Evolutionary conservation across 2,888 invertebrate genomes (phyloP).

Genomic region (Rhogogaster chlorosoma): DNA sequence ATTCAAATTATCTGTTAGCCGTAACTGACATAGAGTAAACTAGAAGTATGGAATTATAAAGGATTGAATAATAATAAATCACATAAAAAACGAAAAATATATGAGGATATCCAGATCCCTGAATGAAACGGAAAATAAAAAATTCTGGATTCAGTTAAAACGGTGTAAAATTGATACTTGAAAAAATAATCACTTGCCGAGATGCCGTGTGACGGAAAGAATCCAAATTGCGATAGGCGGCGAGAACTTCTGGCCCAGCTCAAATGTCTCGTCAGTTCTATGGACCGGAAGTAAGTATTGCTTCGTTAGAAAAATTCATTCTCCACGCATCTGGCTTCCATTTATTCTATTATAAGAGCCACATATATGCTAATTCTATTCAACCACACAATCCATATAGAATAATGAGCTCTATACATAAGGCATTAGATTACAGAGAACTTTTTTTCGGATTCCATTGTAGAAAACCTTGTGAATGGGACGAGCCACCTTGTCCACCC

Average conservation of each 20-base stretch:
- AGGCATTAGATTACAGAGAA: neutral
- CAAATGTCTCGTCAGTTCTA: conserved; percentile 73
- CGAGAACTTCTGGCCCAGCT: conserved; percentile 70
- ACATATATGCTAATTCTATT: neutral
- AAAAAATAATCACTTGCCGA: conserved; percentile 34
- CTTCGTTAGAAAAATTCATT: conserved; percentile 11
- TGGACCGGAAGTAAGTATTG: conserved; percentile 70
- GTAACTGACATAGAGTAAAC: conserved; percentile 1
- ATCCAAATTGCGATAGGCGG: conserved; percentile 70
- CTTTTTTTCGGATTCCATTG: neutral
- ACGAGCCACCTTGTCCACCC: conserved; percentile 67
- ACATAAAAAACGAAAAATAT: conserved; percentile 6
- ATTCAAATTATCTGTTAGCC: conserved; percentile 30
- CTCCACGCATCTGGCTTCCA: conserved; percentile 14
- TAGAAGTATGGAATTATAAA: conserved; percentile 4
- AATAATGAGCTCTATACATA: neutral
- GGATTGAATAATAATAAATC: conserved; percentile 16
- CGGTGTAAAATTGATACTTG: neutral
- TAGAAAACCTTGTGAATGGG: conserved; percentile 75
- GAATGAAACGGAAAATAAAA: neutral
- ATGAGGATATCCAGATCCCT: neutral
- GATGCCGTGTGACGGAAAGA: conserved; percentile 75
- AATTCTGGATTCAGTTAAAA: neutral
- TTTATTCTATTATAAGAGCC: neutral
- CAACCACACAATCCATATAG: neutral